These are phyloP conservation scores for Philopedon plagiatum DNA, from an alignment of 2,888 invertebrate genomes.

Conservation along the genomic window DNA sequence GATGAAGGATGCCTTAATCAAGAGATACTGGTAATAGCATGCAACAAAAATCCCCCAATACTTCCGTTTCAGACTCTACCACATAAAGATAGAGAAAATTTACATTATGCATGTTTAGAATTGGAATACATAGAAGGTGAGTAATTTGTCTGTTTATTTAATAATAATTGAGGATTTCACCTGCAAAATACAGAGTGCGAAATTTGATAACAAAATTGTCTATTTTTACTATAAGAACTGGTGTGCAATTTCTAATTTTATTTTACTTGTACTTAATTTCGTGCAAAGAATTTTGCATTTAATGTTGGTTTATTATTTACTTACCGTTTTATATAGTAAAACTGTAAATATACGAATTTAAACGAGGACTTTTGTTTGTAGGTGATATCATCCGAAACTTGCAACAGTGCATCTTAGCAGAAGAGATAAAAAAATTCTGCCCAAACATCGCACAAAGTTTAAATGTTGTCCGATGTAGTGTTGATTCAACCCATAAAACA, in stretches of 20 bases:
- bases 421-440: conserved; percentile 13
- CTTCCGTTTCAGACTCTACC: background rate
- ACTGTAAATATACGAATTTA: too few relatives aligned
- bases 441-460: background rate
- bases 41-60: background rate
- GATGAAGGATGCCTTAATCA: background rate
- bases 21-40: background rate
- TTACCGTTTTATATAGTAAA: too few relatives aligned
- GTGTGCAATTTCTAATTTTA: too few relatives aligned
- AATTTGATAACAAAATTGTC: too few relatives aligned
- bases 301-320: too few relatives aligned
- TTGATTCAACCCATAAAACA: background rate
- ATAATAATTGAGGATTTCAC: too few relatives aligned
- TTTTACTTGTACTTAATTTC: too few relatives aligned
- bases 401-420: conserved; percentile 18
- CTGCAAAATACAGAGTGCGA: too few relatives aligned
- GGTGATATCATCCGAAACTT: background rate
- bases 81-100: background rate
- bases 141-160: conserved; percentile 1
- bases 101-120: conserved; percentile 24
- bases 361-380: too few relatives aligned
- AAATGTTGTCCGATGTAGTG: background rate
- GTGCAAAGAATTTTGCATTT: too few relatives aligned
- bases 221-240: too few relatives aligned
- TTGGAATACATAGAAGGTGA: conserved; percentile 26